phyloP scores from a whole-genome alignment of 1,140 invertebrate species.

The Conus betulinus region DNA sequence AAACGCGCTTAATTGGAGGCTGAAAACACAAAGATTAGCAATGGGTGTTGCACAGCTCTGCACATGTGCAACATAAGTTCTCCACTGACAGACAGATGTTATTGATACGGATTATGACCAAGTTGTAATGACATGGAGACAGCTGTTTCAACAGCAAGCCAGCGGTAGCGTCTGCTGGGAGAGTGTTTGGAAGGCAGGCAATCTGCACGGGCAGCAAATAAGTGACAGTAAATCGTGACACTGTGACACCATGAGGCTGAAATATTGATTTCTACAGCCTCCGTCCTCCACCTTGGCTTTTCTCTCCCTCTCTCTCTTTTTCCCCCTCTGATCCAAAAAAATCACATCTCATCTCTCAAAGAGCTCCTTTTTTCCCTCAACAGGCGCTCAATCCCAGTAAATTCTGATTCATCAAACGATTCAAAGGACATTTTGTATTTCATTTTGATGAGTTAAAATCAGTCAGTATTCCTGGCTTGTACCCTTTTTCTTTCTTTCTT shows the following conservation, averaged over 20 bases:
- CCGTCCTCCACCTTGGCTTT: not conserved
- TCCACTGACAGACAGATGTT: not conserved
- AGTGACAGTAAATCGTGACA: slow-evolving; percentile 30
- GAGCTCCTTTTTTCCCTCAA: not conserved
- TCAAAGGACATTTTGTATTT: not conserved
- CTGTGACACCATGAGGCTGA: slow-evolving; percentile 19
- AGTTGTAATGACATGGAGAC: not conserved
- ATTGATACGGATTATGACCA: not conserved
- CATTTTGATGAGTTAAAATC: not conserved
- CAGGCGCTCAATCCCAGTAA: not conserved
- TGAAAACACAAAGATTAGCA: not conserved
- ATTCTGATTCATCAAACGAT: slow-evolving; percentile 4
- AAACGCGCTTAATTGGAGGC: not conserved
- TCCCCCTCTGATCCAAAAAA: not conserved
- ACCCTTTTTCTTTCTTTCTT: not conserved
- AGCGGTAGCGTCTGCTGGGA: not conserved
- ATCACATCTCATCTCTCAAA: not conserved
- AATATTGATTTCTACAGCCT: slow-evolving; percentile 19
- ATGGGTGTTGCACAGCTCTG: not conserved
- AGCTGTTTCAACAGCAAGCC: not conserved
- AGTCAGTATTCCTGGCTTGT: not conserved
- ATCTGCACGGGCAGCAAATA: slow-evolving; percentile 5
- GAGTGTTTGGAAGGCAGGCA: not conserved
- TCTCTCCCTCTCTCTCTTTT: not conserved
- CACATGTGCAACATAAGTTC: not conserved